Evolutionary conservation across 53 echinoderm and acorn worm species (phyloP).

Genomic region (Patiria pectinifera): DNA sequence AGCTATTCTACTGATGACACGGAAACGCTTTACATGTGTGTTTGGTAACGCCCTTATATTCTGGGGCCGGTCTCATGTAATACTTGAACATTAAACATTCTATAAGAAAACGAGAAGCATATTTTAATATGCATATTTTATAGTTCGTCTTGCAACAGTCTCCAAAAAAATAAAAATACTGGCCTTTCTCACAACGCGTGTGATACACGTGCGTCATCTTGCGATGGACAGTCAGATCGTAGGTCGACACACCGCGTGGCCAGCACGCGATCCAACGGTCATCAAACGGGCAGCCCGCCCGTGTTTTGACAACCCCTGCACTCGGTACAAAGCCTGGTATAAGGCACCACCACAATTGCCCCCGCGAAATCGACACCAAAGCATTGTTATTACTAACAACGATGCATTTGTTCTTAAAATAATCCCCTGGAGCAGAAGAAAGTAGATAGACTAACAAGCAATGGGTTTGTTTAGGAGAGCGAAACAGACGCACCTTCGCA

Average conservation of each 20-base stretch:
- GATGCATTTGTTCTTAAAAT: background rate
- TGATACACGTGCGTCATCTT: background rate
- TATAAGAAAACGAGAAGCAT: too few species aligned
- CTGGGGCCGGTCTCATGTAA: too few species aligned
- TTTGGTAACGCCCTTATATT: too few species aligned
- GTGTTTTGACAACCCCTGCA: background rate
- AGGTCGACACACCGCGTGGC: background rate
- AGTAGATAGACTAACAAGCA: background rate
- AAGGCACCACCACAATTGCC: background rate
- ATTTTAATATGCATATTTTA: too few species aligned
- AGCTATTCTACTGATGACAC: too few species aligned
- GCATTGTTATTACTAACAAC: background rate
- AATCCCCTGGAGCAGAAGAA: background rate
- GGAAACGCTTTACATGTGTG: too few species aligned
- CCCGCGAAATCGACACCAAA: background rate
- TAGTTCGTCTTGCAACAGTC: too few species aligned
- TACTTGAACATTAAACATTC: too few species aligned
- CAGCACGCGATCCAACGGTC: background rate
- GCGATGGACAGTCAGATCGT: background rate
- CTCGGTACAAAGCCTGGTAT: background rate
- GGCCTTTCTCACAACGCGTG: too few species aligned
- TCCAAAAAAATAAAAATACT: too few species aligned
- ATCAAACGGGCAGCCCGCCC: background rate
- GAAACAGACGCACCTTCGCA: background rate
- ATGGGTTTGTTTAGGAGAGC: background rate